Conservation (phyloP, 2,797 vertebrate species). For the Trachops cirrhosus region DNA sequence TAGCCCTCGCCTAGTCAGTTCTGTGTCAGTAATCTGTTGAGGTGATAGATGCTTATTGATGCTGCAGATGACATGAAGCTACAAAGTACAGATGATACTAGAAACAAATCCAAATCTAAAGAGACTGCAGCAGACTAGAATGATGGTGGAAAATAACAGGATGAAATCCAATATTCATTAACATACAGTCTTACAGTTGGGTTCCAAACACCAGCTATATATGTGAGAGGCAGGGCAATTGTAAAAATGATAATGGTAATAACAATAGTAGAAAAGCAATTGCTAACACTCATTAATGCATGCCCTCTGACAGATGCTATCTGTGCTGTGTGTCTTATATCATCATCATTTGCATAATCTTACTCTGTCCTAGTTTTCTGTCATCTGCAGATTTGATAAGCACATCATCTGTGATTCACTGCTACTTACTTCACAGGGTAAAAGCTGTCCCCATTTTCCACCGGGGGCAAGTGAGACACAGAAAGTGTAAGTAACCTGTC, state of each 20-base stretch:
- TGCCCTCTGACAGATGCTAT: not conserved
- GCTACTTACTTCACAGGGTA: not conserved
- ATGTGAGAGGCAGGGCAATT: not conserved
- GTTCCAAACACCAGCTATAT: not conserved
- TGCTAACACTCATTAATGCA: not conserved
- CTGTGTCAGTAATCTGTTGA: not conserved
- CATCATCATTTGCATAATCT: not conserved
- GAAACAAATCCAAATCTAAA: not conserved
- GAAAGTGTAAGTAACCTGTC: not conserved
- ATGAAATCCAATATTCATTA: not conserved
- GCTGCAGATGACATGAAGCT: not conserved
- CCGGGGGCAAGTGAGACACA: not conserved
- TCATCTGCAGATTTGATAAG: not conserved
- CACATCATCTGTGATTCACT: not conserved
- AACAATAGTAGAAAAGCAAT: not conserved
- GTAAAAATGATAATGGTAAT: not conserved
- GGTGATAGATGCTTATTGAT: not conserved
- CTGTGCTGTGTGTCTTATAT: not conserved
- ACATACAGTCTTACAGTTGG: not conserved
- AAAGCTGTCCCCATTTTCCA: not conserved
- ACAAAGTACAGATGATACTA: not conserved
- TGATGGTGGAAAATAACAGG: not conserved
- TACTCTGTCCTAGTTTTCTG: not conserved
- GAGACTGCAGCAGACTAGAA: not conserved
- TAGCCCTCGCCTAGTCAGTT: not conserved